phyloP scores from a whole-genome alignment of 2,797 vertebrate genomes.

The Poecilia wingei region DNA sequence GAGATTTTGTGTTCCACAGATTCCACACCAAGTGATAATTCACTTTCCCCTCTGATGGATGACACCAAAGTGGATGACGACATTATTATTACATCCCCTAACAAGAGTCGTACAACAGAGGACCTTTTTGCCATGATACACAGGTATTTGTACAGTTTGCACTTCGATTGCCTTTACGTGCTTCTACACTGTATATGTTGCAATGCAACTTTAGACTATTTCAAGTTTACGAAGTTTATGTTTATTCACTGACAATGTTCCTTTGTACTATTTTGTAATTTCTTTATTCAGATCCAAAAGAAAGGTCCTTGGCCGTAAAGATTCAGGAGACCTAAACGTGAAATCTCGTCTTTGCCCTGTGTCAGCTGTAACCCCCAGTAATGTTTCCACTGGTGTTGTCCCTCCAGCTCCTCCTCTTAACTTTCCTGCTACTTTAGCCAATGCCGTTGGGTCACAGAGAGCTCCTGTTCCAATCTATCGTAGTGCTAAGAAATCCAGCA shows the following conservation, averaged over 20 bases:
- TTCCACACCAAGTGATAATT: slow-evolving; percentile 93
- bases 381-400: slow-evolving; percentile 86
- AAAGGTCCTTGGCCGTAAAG: slow-evolving; percentile 97
- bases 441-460: slow-evolving; percentile 83
- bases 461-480: slow-evolving; percentile 95
- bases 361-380: slow-evolving; percentile 67
- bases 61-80: slow-evolving; percentile 91
- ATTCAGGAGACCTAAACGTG: slow-evolving; percentile 90
- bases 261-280: slow-evolving; percentile 19
- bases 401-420: slow-evolving; percentile 73
- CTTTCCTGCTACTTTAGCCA: slow-evolving; percentile 50
- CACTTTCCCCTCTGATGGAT: slow-evolving; percentile 91
- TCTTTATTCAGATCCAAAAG: slow-evolving; percentile 90
- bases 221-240: not conserved
- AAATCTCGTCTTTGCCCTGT: slow-evolving; percentile 85
- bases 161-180: slow-evolving; percentile 32
- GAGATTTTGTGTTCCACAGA: slow-evolving; percentile 79
- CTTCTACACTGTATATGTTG: slow-evolving; percentile 1
- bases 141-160: slow-evolving; percentile 81
- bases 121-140: slow-evolving; percentile 99
- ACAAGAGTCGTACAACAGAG: slow-evolving; percentile 96
- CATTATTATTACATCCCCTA: slow-evolving; percentile 91
- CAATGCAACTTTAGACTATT: not conserved
- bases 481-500: slow-evolving; percentile 97
- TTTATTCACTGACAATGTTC: slow-evolving; percentile 4